These are phyloP conservation scores for Myripristis murdjan DNA, from an alignment of 2,797 vertebrate species.

Conservation along the genomic window DNA sequence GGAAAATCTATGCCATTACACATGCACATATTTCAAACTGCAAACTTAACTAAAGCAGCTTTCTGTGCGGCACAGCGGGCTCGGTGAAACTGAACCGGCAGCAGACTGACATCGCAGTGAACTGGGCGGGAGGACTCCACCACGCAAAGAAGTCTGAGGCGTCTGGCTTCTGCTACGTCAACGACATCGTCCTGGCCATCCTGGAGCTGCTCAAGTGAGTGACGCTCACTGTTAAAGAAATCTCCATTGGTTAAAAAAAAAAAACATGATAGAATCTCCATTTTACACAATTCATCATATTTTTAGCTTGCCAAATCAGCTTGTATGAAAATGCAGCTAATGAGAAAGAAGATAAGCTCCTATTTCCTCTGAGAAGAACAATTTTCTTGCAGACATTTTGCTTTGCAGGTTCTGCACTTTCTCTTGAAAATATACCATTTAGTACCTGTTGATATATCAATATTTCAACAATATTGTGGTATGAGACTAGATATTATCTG, in stretches of 20 bases:
- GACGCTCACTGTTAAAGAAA: background rate
- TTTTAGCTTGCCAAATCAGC: too few species aligned
- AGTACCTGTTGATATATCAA: too few species aligned
- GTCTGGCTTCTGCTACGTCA: slow-evolving; percentile 95
- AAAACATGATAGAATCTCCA: background rate
- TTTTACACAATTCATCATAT: background rate
- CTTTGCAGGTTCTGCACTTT: too few species aligned
- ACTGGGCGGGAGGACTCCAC: slow-evolving; percentile 95
- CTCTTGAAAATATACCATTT: too few species aligned
- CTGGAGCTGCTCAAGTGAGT: slow-evolving; percentile 94
- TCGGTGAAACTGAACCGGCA: slow-evolving; percentile 94
- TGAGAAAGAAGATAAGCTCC: background rate
- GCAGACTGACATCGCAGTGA: slow-evolving; percentile 95
- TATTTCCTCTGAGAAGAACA: background rate
- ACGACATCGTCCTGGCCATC: slow-evolving; percentile 95
- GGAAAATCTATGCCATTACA: too few species aligned
- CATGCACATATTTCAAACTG: background rate
- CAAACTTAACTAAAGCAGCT: background rate
- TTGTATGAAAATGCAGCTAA: background rate
- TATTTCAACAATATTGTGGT: too few species aligned
- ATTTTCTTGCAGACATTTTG: too few species aligned
- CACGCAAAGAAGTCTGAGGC: slow-evolving; percentile 96
- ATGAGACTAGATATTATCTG: too few species aligned
- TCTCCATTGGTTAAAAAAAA: background rate
- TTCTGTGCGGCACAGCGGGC: slow-evolving; percentile 83